These are phyloP conservation scores for Alviniconcha strummeri DNA, from an alignment of 2,888 invertebrate species.

Conservation along the genomic window DNA sequence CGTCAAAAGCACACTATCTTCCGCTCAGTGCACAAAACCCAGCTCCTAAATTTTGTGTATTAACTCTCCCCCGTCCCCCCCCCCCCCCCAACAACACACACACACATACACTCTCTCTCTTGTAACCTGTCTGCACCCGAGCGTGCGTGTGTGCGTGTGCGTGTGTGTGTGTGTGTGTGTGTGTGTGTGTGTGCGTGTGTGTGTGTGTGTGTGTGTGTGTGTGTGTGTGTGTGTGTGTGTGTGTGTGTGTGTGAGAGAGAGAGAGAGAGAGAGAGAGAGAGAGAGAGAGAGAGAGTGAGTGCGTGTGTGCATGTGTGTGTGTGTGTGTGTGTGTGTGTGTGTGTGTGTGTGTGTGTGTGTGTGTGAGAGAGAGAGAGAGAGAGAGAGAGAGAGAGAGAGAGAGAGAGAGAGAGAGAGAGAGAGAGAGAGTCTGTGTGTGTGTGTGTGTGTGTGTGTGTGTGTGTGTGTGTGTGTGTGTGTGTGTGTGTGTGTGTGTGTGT, in stretches of 20 bases:
- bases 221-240: constrained; percentile 1
- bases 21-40: too few species aligned
- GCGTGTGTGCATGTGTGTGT: too few species aligned
- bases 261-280: constrained; percentile 1
- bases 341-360: too few species aligned
- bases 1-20: too few species aligned
- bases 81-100: too few species aligned
- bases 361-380: constrained; percentile 4
- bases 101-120: neutral
- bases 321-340: too few species aligned
- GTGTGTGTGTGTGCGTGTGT: neutral
- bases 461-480: neutral
- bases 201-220: neutral
- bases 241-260: neutral
- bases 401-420: neutral
- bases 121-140: neutral
- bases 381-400: neutral
- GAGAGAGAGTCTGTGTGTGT: neutral
- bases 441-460: neutral
- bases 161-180: neutral
- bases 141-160: neutral
- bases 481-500: constrained; percentile 10
- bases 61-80: too few species aligned
- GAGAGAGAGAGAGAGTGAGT: neutral
- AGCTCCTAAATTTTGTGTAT: too few species aligned